phyloP scores from a whole-genome alignment of 2,888 invertebrate species.

The Thumatha senex region DNA sequence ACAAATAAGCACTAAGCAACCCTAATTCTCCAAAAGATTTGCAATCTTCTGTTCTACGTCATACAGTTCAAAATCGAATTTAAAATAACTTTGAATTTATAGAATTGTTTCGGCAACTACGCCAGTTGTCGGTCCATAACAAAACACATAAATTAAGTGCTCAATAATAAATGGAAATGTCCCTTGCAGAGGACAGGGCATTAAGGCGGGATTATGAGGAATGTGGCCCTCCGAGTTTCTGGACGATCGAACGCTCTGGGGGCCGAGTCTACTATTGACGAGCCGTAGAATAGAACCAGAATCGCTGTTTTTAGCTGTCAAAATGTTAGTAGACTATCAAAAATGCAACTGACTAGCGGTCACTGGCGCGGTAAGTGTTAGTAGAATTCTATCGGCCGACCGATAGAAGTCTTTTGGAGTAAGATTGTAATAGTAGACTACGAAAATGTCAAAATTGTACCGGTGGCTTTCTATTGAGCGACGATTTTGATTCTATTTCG shows the following conservation, averaged over 20 bases:
- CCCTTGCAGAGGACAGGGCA: constrained; percentile 83
- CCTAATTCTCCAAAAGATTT: constrained; percentile 17
- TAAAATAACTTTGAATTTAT: constrained; percentile 22
- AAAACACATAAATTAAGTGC: constrained; percentile 85
- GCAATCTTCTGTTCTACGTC: constrained; percentile 9
- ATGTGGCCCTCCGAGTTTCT: constrained; percentile 64
- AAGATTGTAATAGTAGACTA: too few species aligned
- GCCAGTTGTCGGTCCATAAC: constrained; percentile 81
- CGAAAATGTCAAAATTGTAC: too few species aligned
- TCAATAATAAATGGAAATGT: constrained; percentile 85
- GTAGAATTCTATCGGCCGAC: too few species aligned
- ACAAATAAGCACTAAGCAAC: constrained; percentile 35
- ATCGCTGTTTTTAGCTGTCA: too few species aligned
- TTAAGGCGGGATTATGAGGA: constrained; percentile 82
- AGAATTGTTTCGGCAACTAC: constrained; percentile 47
- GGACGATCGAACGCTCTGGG: constrained; percentile 38
- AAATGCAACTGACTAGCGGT: too few species aligned
- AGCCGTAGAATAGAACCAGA: too few species aligned
- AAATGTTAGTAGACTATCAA: too few species aligned
- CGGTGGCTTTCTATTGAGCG: too few species aligned
- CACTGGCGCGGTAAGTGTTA: too few species aligned
- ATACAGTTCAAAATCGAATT: constrained; percentile 35
- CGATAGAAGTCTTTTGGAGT: too few species aligned
- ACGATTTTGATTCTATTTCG: too few species aligned
- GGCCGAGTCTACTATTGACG: too few species aligned